Conservation (phyloP, 1,140 invertebrate genomes). For the Geopemphigus sp. region DNA sequence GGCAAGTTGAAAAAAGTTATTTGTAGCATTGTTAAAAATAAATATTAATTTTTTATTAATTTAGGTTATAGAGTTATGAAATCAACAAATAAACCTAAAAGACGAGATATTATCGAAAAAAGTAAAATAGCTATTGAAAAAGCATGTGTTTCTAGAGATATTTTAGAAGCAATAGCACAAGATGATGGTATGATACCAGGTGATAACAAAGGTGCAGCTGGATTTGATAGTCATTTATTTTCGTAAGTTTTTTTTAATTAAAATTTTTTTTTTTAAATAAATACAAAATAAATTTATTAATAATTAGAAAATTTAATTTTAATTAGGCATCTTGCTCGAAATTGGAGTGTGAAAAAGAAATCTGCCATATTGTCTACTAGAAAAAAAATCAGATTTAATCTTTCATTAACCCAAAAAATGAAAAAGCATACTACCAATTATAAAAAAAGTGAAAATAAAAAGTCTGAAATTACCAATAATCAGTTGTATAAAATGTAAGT, state of each 20-base stretch:
- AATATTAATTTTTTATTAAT: constrained; percentile 48
- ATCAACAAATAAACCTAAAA: constrained; percentile 55
- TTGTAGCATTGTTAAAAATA: neutral
- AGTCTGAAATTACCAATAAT: neutral
- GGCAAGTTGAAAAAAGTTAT: neutral
- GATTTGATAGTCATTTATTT: constrained; percentile 70
- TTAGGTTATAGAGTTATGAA: constrained; percentile 53
- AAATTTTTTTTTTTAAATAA: no score
- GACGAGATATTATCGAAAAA: constrained; percentile 13
- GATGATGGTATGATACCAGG: constrained; percentile 68
- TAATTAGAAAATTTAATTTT: no score
- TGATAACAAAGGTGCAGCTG: constrained; percentile 70
- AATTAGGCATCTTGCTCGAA: constrained; percentile 26
- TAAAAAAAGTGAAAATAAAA: constrained; percentile 35
- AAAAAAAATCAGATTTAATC: constrained; percentile 13
- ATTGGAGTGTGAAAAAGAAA: constrained; percentile 40
- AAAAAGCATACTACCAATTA: neutral
- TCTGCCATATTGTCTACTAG: neutral
- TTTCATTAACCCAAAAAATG: constrained; percentile 14
- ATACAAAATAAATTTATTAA: no score
- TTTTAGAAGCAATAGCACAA: constrained; percentile 55
- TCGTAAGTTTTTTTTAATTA: constrained; percentile 55
- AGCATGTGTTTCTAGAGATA: neutral
- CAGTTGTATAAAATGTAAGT: constrained; percentile 26
- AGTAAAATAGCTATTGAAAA: constrained; percentile 19